A percentile compares a stretch with the other conserved stretches of the same genome.
These are phyloP conservation scores for Halesus radiatus DNA, from an alignment of 1,140 invertebrate species.

Conservation along the genomic window DNA sequence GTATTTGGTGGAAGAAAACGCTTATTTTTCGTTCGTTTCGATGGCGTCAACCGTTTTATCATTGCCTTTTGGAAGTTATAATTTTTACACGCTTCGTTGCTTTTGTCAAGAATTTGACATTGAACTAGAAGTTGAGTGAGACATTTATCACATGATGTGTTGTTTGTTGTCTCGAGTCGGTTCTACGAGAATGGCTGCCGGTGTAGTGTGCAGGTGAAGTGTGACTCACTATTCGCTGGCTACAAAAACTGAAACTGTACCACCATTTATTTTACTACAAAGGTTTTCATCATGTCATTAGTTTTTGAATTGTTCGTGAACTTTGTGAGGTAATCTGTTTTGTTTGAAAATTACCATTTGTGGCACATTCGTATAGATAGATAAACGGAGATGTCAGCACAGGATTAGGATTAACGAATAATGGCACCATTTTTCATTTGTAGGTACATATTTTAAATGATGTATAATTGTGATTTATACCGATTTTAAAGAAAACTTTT, in stretches of 20 bases:
- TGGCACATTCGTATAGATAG: too few species aligned
- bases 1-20: too few species aligned
- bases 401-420: too few species aligned
- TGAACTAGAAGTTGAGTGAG: conserved; percentile 1
- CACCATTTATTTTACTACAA: background rate
- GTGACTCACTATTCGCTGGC: background rate
- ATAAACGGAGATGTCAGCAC: too few species aligned
- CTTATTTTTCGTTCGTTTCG: too few species aligned
- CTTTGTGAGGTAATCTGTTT: conserved; percentile 3
- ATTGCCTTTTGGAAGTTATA: too few species aligned
- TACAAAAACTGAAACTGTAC: background rate
- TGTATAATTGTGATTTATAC: too few species aligned
- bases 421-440: too few species aligned
- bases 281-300: conserved; percentile 7
- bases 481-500: too few species aligned
- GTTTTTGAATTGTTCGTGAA: conserved; percentile 16
- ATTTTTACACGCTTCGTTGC: conserved; percentile 25
- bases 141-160: background rate
- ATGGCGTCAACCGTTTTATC: too few species aligned
- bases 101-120: conserved; percentile 19
- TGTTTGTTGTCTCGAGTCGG: background rate
- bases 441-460: too few species aligned
- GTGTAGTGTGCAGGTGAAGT: too few species aligned
- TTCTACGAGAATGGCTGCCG: background rate
- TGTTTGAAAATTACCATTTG: background rate